Base-by-base conservation (phyloP, 1,140 invertebrate genomes). In the Neodiprion pinetum region DNA sequence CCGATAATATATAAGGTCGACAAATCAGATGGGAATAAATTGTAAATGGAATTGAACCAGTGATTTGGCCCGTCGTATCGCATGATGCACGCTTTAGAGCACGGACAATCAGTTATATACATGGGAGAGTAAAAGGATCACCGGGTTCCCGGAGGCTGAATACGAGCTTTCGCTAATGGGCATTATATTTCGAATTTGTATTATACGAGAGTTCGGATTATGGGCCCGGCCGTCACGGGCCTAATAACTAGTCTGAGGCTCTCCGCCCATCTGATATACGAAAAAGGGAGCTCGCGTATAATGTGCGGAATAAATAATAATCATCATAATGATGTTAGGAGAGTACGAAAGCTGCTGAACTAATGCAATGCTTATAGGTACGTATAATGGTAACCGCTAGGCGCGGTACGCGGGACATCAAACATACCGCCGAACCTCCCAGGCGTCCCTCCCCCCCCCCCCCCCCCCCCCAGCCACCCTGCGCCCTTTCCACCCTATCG, bases 231-330 rank as follows among this genome's bases (percentile, higher is more conserved):
- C 85, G 83, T 84, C 84, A 84, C 79, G 72, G 76, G 79, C 69
- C 81, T 84, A 86, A 86, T 86, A 85, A 86, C 82, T 86, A 79
- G 81, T 81, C 80, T 71, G 67, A 76, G 79, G 74, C 77, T 78
- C 71, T 74, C 67, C 70, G 72, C 78, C 76, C 79, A 82, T 83
- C 81, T 83, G 81, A 85, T 83, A 40, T 40, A 84, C 79, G 77
- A 78, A 76, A 75, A 83, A 80, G 76, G 77, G 79, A 61, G 75
- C 77, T 78, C 75, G 78, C 79, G 79, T 80, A 83, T 79, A 84
- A 82, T 82, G 81, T 84, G 77, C 72, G 82, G 72, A 84, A 83
- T 84, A 82, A 84, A 84, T 79, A 82, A 81, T 83, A 84, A 84
- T 84, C 83, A 82, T 40, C 28, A 40, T 40, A 40, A 40, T 79